Evolutionary conservation across 2,888 invertebrate species (phyloP), one percentile per base, ranked within the genome.

Genomic region (Hoplodrina ambigua): DNA sequence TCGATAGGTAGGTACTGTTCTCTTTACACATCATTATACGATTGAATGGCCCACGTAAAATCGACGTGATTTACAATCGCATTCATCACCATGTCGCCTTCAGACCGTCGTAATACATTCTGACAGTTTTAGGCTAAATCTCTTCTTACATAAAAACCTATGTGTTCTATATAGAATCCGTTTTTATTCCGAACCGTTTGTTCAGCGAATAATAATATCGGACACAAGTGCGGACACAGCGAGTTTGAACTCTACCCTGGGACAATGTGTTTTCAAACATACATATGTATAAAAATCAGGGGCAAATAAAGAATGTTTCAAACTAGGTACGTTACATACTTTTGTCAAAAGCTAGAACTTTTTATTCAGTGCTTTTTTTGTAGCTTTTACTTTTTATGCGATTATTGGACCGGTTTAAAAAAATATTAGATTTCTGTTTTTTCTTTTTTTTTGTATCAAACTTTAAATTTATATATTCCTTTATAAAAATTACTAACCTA

Each of bases 151-250:
- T 46, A 79, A 76, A 78, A 70, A 41, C 8, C 50, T 44, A 25
- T 80, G 58, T 53, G 55, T 75, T 65, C 69, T 63, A 41, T 52
- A 66, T 41, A 54, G 62, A 69, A 61, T 41, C 53, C 46, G 20
- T 41, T 77, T 77, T 69, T 64, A 54, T 75, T 61, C 62, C 53
- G 49, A 74, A 46, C 7, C 60, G 68, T 80, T 77, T 80, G 50
- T 75, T 77, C 60, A 56, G 80, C 57, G 75, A 68, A 75, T 75
- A 75, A 79, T 69, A 75, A 69, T 69, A 77, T 69, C 37, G 53
- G 69, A 55, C 69, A 30, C 37, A 57, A 63, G 63, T 52, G 67
- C 62, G 49, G 58, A 80, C 69, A 20, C 37, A n/a, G 62, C 44
- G 46, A 60, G 63, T 75, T 80, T 60, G 60, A 80, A 75, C 50